A percentile compares a stretch with the other conserved stretches of the same genome.
Evolutionary conservation across 2,888 invertebrate genomes (phyloP).

Genomic region (Agrochola macilenta): DNA sequence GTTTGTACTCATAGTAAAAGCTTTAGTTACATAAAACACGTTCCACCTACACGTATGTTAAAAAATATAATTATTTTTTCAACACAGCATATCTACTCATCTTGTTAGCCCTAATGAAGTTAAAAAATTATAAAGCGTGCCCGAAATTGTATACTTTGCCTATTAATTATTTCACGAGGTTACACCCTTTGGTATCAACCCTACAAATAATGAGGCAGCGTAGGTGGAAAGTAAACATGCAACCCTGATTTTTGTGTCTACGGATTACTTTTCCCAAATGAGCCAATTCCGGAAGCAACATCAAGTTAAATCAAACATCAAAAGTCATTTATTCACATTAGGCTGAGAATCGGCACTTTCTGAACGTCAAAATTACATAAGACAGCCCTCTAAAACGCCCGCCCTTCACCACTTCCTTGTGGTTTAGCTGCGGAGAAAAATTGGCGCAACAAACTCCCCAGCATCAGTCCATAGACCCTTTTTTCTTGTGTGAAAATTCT

Average conservation of each 20-base stretch:
- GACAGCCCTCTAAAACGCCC: neutral
- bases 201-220: slow-evolving; percentile 40
- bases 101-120: slow-evolving; percentile 53
- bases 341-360: neutral
- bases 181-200: slow-evolving; percentile 37
- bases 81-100: slow-evolving; percentile 14
- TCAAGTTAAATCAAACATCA: neutral
- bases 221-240: slow-evolving; percentile 57
- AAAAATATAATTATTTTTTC: slow-evolving; percentile 16
- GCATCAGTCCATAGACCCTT: neutral
- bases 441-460: neutral
- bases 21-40: slow-evolving; percentile 8
- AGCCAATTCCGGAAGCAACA: slow-evolving; percentile 5
- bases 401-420: neutral
- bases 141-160: slow-evolving; percentile 54
- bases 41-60: neutral
- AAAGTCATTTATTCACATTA: neutral
- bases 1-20: too few species aligned
- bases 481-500: too few species aligned
- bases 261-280: neutral
- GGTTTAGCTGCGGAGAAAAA: neutral
- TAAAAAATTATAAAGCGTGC: slow-evolving; percentile 46
- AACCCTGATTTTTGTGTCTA: slow-evolving; percentile 36
- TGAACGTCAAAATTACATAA: neutral
- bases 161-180: slow-evolving; percentile 50